Evolutionary conservation across 2,797 vertebrate genomes (phyloP).

Genomic region (Tiaroga cobitis): DNA sequence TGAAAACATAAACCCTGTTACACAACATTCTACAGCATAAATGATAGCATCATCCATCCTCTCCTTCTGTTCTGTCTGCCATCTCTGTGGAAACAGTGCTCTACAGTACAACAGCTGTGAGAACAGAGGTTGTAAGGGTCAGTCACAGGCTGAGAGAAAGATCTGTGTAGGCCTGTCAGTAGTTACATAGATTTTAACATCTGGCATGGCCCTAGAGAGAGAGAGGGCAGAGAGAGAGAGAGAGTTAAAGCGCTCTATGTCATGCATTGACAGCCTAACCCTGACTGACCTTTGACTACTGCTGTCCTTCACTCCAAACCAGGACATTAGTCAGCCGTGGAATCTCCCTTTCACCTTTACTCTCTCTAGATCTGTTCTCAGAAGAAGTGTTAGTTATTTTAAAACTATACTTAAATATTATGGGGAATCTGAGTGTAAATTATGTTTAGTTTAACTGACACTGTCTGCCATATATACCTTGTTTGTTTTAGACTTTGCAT

Average conservation of each 20-base stretch:
- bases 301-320: slow-evolving; percentile 58
- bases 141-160: slow-evolving; percentile 41
- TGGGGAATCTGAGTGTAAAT: background rate
- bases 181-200: slow-evolving; percentile 72
- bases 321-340: slow-evolving; percentile 55
- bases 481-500: background rate
- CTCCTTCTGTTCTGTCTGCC: slow-evolving; percentile 28
- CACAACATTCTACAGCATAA: slow-evolving; percentile 24
- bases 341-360: slow-evolving; percentile 50
- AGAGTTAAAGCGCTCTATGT: slow-evolving; percentile 42
- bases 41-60: slow-evolving; percentile 29
- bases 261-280: slow-evolving; percentile 56
- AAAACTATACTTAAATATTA: background rate
- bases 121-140: slow-evolving; percentile 43
- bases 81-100: slow-evolving; percentile 27
- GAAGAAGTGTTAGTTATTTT: slow-evolving; percentile 5
- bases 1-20: background rate
- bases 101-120: slow-evolving; percentile 45
- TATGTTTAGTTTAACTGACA: background rate
- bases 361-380: slow-evolving; percentile 38
- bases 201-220: slow-evolving; percentile 61
- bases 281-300: slow-evolving; percentile 56
- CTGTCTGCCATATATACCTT: background rate
- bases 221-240: slow-evolving; percentile 37
- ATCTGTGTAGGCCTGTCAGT: slow-evolving; percentile 50